Base-by-base conservation (phyloP, 1,140 invertebrate species). In the Maconellicoccus hirsutus region DNA sequence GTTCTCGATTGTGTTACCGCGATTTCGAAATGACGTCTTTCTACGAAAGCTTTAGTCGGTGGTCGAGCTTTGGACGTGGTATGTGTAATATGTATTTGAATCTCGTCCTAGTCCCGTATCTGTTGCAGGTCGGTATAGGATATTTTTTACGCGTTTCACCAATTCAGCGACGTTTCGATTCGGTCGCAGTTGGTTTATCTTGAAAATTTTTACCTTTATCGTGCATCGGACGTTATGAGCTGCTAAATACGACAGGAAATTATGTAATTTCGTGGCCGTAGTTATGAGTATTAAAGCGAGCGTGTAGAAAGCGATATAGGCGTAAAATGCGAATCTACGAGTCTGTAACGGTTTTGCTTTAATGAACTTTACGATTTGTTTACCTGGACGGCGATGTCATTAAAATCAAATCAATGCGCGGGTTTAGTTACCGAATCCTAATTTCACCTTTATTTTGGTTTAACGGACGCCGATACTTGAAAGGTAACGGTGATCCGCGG, bases 291-390 rank as follows among this genome's bases (percentile, higher is more conserved):
- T 2, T 52, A 14, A 16, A 52, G 42, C 42, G 4, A 52, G 42
- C 42, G 29, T 33, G n/a, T 52, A 52, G 42, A 52, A 52, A 52
- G 42, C n/a, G 42, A 52, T 52, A 52, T n/a, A n/a, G n/a, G n/a
- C n/a, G n/a, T n/a, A 52, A 52, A 52, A 52, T 19, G 10, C 42
- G 42, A 52, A 16, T 19, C 42, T 14, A 52, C n/a, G 42, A 16
- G 42, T 12, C 42, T 52, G n/a, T 52, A 52, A 52, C 42, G 42
- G 42, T 52, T 52, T 52, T 52, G 42, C 12, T 16, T 52, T 52
- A 52, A 52, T 52, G 42, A 52, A 52, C 10, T 52, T 52, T 19
- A 19, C n/a, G 42, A 52, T 52, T 52, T 52, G n/a, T 52, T 33
- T 33, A 33, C 29, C 29, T 3, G 29, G 12, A 12, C 29, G 29